Base-by-base conservation (phyloP, 1,140 invertebrate species). In the Orchesella cincta region DNA sequence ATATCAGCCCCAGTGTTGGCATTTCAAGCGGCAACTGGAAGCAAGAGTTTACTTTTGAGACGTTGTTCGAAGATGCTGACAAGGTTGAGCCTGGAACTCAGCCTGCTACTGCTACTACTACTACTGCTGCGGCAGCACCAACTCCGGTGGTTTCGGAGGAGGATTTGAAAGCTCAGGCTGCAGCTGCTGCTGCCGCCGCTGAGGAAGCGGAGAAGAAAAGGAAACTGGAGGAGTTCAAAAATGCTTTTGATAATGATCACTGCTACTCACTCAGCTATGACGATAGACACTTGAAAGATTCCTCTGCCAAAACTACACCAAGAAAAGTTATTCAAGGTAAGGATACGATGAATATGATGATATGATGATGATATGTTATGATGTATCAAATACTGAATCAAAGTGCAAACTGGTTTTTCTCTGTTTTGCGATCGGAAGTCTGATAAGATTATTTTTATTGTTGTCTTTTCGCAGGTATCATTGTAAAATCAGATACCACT, bases 401-500 rank as follows among this genome's bases (percentile, higher is more conserved):
- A n/a, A 2, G 31, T 67, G 62, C 26, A 67, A 67, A 67, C 62
- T 31, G 62, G 62, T 67, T 67, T 67, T 67, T 33, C 2, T 8
- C n/a, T 8, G 31, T 67, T 31, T 67, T 31, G 23, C 28, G 54
- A 67, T 67, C 62, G 5, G 33, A 67, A 2, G 31, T 12, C 29
- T 26, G 23, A 16, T 62, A 12, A 62, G 8, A 5, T 8, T 62
- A 62, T 62, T 5, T 67, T 5, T 67, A 12, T 67, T 67, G 28
- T 12, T 67, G 3, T 67, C 26, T 67, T 29, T 67, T 31, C n/a
- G 79, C 28, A 81, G 80, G 80, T 70, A 79, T 81, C 70, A 35
- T 81, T 35, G 46, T 81, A 73, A 79, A 79, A 62, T 64, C 78
- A 74, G 77, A 79, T 51, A n/a, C 31, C 23, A 36, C 73, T 18